These are phyloP conservation scores for Scaptomyza polygonia DNA, from an alignment of 2,888 invertebrate species.

Conservation along the genomic window DNA sequence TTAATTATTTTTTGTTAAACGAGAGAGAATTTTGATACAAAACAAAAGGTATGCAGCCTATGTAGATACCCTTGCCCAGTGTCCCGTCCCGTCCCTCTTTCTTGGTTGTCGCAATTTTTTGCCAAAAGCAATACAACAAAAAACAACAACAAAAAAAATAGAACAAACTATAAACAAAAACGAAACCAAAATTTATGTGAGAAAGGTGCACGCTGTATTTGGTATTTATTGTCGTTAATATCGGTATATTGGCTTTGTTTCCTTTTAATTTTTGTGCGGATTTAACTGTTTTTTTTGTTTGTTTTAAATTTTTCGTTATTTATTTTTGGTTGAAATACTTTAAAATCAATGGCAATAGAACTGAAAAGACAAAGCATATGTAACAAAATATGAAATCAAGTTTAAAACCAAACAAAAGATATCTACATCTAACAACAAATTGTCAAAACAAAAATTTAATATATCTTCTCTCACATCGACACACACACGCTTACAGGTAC, in stretches of 20 bases:
- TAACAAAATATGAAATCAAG: slow-evolving; percentile 61
- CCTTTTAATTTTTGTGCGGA: slow-evolving; percentile 7
- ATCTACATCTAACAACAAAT: slow-evolving; percentile 32
- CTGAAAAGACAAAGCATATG: slow-evolving; percentile 67
- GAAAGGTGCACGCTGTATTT: slow-evolving; percentile 42
- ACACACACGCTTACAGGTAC: slow-evolving; percentile 1
- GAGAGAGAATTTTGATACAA: slow-evolving; percentile 75
- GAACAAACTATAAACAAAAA: slow-evolving; percentile 6
- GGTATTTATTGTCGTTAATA: slow-evolving; percentile 25
- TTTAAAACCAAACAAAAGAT: slow-evolving; percentile 41
- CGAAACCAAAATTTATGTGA: slow-evolving; percentile 29
- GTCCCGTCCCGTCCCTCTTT: too few relatives aligned
- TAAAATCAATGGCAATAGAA: slow-evolving; percentile 73
- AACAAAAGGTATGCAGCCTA: slow-evolving; percentile 77
- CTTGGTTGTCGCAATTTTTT: background rate
- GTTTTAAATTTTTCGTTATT: slow-evolving; percentile 19
- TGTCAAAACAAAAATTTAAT: slow-evolving; percentile 26
- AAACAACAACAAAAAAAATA: too few relatives aligned
- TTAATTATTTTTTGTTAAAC: slow-evolving; percentile 19
- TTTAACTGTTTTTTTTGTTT: slow-evolving; percentile 18
- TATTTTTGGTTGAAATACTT: slow-evolving; percentile 37
- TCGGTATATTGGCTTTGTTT: slow-evolving; percentile 10
- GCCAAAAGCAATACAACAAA: slow-evolving; percentile 1
- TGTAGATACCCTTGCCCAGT: slow-evolving; percentile 30
- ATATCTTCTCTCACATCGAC: slow-evolving; percentile 14